These are phyloP conservation scores for Scytalopus superciliaris DNA, from an alignment of 2,113 vertebrate species.

Conservation along the genomic window DNA sequence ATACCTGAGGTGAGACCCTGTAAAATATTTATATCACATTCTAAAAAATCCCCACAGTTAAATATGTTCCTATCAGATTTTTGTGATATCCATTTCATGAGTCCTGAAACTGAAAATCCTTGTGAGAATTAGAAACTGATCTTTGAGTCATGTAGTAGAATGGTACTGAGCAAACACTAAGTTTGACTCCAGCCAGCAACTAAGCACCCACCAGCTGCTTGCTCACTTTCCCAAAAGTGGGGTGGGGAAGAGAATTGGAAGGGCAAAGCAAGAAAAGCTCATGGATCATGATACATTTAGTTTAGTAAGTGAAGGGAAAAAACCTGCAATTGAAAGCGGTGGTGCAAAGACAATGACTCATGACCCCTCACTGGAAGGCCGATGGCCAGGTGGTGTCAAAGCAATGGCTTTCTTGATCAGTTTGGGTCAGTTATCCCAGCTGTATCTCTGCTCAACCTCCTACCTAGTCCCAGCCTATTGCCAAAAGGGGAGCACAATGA, in stretches of 20 bases:
- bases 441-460: background rate
- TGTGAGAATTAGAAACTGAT: background rate
- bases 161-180: background rate
- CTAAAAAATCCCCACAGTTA: background rate
- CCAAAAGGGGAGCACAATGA: background rate
- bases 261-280: background rate
- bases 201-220: background rate
- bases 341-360: background rate
- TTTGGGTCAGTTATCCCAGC: background rate
- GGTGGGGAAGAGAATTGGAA: background rate
- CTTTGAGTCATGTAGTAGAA: background rate
- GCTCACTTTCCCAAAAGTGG: rapidly evolving
- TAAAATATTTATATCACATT: background rate
- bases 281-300: background rate
- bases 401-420: background rate
- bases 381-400: background rate
- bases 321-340: background rate
- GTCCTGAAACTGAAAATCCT: background rate
- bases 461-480: background rate
- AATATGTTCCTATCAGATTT: background rate
- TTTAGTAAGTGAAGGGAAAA: background rate
- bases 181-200: background rate
- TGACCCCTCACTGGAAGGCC: background rate
- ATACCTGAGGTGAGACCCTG: background rate
- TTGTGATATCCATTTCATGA: background rate